Evolutionary conservation across 2,113 vertebrate genomes (phyloP).

Genomic region (Indri indri): DNA sequence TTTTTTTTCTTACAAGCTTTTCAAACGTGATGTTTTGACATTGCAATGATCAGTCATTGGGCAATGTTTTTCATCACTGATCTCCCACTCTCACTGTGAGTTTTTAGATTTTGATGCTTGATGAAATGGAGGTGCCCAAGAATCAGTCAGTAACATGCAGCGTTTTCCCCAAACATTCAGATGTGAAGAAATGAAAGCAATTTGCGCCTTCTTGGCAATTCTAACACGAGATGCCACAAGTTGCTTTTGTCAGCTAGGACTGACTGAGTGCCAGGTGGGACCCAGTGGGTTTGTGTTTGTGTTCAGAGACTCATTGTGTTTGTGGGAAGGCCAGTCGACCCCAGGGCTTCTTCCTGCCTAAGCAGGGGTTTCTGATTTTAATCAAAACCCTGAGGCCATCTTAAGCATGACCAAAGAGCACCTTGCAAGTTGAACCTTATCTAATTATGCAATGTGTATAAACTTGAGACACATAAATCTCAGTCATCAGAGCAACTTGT

Average conservation of each 20-base stretch:
- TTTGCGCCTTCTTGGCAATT: neutral
- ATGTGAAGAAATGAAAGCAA: neutral
- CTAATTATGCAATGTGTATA: slow-evolving; percentile 79
- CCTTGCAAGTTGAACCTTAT: slow-evolving; percentile 84
- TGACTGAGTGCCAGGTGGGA: neutral
- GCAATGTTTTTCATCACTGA: neutral
- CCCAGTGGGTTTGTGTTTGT: slow-evolving; percentile 32
- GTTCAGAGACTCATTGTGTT: slow-evolving; percentile 41
- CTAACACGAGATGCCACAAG: neutral
- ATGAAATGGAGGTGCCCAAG: neutral
- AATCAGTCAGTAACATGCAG: neutral
- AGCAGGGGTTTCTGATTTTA: slow-evolving; percentile 71
- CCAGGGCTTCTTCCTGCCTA: slow-evolving; percentile 46
- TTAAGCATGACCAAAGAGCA: slow-evolving; percentile 78
- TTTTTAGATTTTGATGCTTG: neutral
- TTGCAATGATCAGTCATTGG: neutral
- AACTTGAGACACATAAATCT: slow-evolving; percentile 82
- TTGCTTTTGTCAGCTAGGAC: neutral
- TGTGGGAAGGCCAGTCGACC: slow-evolving; percentile 58
- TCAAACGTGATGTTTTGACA: neutral
- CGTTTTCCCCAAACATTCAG: neutral
- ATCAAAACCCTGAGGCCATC: slow-evolving; percentile 69
- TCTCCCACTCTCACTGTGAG: neutral
- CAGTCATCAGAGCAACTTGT: slow-evolving; percentile 73
- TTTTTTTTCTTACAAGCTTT: neutral